Percentiles rank a stretch among this genome's conserved stretches.
phyloP scores from a whole-genome alignment of 2,888 invertebrate genomes.

The Ariolimax columbianus region DNA sequence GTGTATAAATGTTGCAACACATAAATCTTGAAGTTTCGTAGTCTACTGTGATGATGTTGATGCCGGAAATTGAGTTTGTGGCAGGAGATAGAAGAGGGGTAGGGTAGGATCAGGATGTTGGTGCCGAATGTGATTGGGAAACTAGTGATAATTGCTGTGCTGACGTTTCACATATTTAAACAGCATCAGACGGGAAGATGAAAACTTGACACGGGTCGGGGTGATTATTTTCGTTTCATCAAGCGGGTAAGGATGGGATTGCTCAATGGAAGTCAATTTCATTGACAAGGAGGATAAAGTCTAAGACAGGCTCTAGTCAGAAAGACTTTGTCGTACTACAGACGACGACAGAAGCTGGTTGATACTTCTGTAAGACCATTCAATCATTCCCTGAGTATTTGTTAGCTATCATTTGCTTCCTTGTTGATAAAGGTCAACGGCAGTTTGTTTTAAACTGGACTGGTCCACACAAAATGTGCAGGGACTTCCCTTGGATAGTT shows the following conservation, averaged over 20 bases:
- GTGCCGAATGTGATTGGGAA: background rate
- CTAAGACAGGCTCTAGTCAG: background rate
- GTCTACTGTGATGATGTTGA: background rate
- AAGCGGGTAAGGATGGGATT: background rate
- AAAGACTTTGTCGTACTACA: background rate
- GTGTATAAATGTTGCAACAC: constrained; percentile 24
- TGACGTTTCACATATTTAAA: constrained; percentile 7
- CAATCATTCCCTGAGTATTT: background rate
- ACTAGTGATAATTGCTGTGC: background rate
- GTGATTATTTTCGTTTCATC: constrained; percentile 31
- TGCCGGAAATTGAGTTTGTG: background rate
- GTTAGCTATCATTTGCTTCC: background rate
- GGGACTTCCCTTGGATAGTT: background rate
- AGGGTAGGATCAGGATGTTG: background rate
- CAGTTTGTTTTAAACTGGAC: background rate
- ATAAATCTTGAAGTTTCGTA: background rate
- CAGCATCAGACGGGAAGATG: background rate
- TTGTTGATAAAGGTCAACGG: background rate
- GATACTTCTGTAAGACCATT: background rate
- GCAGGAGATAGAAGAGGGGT: background rate
- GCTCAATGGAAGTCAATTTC: background rate
- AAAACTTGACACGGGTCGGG: background rate
- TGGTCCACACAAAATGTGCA: constrained; percentile 15
- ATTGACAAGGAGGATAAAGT: background rate
- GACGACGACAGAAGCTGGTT: background rate